Evolutionary conservation across 2,113 vertebrate genomes (phyloP).

Genomic region (Argyrosomus japonicus): DNA sequence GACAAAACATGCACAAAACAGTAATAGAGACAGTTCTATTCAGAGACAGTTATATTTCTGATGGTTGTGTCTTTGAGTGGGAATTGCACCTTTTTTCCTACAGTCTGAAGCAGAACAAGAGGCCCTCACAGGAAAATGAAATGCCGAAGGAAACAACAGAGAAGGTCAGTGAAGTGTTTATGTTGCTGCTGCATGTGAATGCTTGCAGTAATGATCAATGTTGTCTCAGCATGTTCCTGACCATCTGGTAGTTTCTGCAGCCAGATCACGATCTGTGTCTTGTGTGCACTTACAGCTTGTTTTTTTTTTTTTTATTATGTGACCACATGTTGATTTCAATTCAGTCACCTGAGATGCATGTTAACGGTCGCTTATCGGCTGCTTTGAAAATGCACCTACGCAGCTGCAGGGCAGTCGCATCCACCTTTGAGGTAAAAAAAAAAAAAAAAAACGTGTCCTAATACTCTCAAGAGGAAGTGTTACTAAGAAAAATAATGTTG

Average conservation of each 20-base stretch:
- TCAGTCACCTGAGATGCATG: constrained; percentile 28
- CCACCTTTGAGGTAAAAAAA: constrained; percentile 13
- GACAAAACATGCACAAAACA: too few species aligned
- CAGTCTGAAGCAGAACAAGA: not conserved
- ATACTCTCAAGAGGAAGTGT: constrained; percentile 3
- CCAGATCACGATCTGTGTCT: constrained; percentile 24
- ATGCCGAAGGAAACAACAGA: not conserved
- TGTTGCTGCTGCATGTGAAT: constrained; percentile 2
- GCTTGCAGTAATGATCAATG: constrained; percentile 5
- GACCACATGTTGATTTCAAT: constrained; percentile 29
- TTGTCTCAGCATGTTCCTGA: constrained; percentile 4
- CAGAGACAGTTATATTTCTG: too few species aligned
- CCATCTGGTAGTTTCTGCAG: constrained; percentile 37
- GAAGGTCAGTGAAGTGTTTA: not conserved
- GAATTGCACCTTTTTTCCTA: not conserved
- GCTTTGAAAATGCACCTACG: not conserved
- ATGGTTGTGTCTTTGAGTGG: not conserved
- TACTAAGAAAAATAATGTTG: constrained; percentile 1
- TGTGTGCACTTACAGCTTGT: constrained; percentile 5
- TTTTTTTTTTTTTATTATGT: not conserved
- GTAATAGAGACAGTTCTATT: too few species aligned
- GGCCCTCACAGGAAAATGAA: not conserved
- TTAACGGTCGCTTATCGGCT: constrained; percentile 31
- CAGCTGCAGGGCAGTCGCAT: not conserved
- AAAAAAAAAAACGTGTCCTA: not conserved